Evolutionary conservation across 2,113 vertebrate species (phyloP).

Genomic region (Neofelis nebulosa): DNA sequence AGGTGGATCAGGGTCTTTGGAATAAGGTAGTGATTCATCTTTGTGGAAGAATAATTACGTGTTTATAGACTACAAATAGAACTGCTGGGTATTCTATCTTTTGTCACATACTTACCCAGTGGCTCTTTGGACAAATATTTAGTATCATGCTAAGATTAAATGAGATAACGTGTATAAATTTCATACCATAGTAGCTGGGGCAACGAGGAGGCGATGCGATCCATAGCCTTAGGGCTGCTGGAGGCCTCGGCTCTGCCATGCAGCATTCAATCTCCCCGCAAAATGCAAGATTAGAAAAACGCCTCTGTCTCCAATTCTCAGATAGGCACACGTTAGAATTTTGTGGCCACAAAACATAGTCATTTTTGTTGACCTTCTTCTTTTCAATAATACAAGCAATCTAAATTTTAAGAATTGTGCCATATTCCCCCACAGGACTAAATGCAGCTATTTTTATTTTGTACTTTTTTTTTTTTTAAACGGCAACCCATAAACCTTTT

Average conservation of each 20-base stretch:
- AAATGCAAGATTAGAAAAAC: neutral
- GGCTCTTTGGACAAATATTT: neutral
- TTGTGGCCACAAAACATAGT: neutral
- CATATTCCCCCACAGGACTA: neutral
- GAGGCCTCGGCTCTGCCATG: neutral
- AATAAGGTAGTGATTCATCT: conserved; percentile 33
- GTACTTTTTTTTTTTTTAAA: neutral
- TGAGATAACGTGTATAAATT: neutral
- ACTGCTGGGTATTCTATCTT: neutral
- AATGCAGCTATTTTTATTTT: conserved; percentile 25
- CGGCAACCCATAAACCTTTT: neutral
- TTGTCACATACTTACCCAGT: conserved; percentile 19
- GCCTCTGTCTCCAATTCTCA: neutral
- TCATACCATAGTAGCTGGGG: neutral
- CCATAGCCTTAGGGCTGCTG: neutral
- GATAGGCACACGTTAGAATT: neutral
- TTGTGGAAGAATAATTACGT: neutral
- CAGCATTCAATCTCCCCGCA: neutral
- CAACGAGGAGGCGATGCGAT: neutral
- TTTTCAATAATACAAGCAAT: neutral
- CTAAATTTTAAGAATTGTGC: conserved; percentile 39
- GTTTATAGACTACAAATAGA: conserved; percentile 29
- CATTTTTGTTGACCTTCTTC: conserved; percentile 4
- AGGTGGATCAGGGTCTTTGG: neutral
- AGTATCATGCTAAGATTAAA: neutral